Base-by-base conservation (phyloP, 2,797 vertebrate species). In the Poecilia picta region DNA sequence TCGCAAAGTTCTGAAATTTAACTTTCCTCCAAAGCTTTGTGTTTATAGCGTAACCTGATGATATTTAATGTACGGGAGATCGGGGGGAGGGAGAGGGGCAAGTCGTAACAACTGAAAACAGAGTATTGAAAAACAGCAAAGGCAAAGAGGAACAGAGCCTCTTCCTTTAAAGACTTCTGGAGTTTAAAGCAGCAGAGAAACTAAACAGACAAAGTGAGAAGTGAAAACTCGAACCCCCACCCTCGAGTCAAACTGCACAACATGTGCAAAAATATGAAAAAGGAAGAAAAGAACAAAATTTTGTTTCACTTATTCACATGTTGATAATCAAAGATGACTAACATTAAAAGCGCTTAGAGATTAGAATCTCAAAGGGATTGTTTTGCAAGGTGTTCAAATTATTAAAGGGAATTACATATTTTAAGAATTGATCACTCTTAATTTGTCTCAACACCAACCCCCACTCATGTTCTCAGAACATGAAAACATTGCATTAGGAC, bases 161-260 rank as follows among this genome's bases (percentile, higher is more conserved):
- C 41, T 46, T 62, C 11, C 8, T 45, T 36, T 75, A 4, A 43
- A 20, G 0, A 12, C n/a, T 11, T 78, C 6, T 33, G 2, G 36
- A 57, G 33, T 66, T 74, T 84, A 18, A 77, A 33, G 57, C 10
- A n/a, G 57, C 36, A 49, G 12, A 62, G 85, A 77, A 80, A 83
- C 77, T 75, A 82, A 87, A 79, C 33, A 53, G 18, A 23, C 7
- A 8, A 18, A 18, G 4, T 6, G 13, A 31, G 8, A 20, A 79
- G 64, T 79, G 74, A 86, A 86, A 87, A 1, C 39, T 5, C 39
- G n/a, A n/a, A n/a, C 7, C 39, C 39, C 39, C 39, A 5, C 39
- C 79, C 5, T 10, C 23, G 49, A 89, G 70, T 88, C 76, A 86
- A 79, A 85, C 68, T 12, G 28, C 20, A 45, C 23, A 36, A 8